Evolutionary conservation across 1,140 invertebrate genomes (phyloP).

Genomic region (Drosophila pectinifera): DNA sequence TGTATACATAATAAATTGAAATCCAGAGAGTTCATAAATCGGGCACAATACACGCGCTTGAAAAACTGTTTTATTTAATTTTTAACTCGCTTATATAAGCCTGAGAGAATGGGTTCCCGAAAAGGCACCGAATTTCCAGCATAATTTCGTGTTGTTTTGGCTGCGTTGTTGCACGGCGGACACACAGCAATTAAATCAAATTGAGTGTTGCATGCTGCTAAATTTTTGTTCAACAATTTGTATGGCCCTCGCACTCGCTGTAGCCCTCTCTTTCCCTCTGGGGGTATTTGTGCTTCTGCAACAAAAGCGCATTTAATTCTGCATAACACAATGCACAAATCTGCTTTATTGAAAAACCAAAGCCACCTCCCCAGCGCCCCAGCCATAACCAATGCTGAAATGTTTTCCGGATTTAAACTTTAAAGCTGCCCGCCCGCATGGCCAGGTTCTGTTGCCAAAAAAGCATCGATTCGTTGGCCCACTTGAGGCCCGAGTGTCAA

Average conservation of each 20-base stretch:
- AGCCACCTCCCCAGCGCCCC: background rate
- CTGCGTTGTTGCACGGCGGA: constrained; percentile 26
- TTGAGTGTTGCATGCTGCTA: constrained; percentile 64
- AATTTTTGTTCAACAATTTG: constrained; percentile 32
- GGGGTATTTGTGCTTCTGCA: constrained; percentile 20
- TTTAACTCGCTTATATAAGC: constrained; percentile 16
- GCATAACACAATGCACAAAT: constrained; percentile 51
- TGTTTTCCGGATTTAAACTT: constrained; percentile 31
- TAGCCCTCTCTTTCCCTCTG: background rate
- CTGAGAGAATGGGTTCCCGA: constrained; percentile 27
- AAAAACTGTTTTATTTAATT: constrained; percentile 28
- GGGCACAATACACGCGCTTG: background rate
- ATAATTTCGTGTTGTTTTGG: constrained; percentile 28
- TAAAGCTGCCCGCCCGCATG: constrained; percentile 18
- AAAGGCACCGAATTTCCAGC: constrained; percentile 26
- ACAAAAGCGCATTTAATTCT: constrained; percentile 57
- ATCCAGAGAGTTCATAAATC: constrained; percentile 34
- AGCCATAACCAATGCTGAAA: background rate
- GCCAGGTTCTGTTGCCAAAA: constrained; percentile 20
- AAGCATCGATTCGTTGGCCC: constrained; percentile 57
- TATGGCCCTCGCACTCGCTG: background rate
- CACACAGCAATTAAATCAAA: constrained; percentile 67
- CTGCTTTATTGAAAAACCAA: constrained; percentile 57
- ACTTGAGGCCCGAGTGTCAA: constrained; percentile 54
- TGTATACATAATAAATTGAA: constrained; percentile 14